These are phyloP conservation scores for Ormyrus pomaceus DNA, from an alignment of 2,888 invertebrate species.

Conservation along the genomic window DNA sequence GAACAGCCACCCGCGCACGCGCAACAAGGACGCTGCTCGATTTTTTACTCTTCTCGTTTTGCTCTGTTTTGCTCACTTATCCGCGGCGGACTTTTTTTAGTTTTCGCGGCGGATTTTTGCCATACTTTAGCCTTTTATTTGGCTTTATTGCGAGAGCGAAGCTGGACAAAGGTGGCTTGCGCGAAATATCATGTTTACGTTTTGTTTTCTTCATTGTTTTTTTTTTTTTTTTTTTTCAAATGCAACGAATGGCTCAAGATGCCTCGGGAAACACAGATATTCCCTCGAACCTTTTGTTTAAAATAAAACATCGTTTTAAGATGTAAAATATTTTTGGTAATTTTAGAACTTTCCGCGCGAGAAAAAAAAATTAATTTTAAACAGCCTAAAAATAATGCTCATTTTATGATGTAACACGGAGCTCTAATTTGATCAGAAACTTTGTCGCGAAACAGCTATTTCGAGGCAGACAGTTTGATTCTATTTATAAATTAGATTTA, in stretches of 20 bases:
- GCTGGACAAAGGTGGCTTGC: neutral
- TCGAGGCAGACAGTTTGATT: too few relatives aligned
- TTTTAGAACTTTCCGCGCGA: too few relatives aligned
- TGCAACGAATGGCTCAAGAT: too few relatives aligned
- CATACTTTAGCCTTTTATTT: conserved; percentile 7
- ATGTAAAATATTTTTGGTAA: too few relatives aligned
- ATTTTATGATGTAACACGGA: neutral
- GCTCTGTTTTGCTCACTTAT: conserved; percentile 36
- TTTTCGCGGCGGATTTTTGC: conserved; percentile 12
- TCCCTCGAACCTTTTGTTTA: too few relatives aligned
- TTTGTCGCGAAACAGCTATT: neutral
- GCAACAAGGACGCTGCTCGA: conserved; percentile 34
- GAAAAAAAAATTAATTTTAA: too few relatives aligned
- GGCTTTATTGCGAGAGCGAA: neutral
- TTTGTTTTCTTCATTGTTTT: conserved; percentile 5
- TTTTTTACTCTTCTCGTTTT: conserved; percentile 25
- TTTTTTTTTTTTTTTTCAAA: too few relatives aligned
- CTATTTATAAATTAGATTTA: too few relatives aligned
- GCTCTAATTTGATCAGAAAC: neutral
- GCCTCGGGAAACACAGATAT: too few relatives aligned
- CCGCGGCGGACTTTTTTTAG: conserved; percentile 17
- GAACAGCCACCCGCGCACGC: conserved; percentile 57
- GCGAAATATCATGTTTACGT: conserved; percentile 11
- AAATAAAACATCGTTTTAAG: too few relatives aligned
- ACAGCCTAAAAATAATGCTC: too few relatives aligned